Conservation (phyloP, 2,888 invertebrate genomes). For the Parthenolecanium corni region DNA sequence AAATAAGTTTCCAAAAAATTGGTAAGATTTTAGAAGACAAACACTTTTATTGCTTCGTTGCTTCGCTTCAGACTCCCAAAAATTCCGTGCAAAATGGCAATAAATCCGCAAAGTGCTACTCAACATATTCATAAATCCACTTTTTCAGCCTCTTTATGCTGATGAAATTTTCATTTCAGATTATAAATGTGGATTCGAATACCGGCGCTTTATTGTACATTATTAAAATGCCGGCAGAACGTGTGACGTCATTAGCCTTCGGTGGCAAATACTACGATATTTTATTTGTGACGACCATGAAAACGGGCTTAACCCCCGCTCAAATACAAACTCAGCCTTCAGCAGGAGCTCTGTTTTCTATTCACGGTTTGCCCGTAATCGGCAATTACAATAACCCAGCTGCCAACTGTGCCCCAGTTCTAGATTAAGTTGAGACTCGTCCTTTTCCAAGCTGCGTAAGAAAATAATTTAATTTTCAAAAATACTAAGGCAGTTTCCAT, state of each 20-base stretch:
- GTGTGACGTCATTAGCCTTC: constrained; percentile 57
- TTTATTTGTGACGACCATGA: constrained; percentile 55
- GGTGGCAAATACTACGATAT: constrained; percentile 54
- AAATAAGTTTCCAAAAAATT: too few species aligned
- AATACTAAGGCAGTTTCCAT: too few species aligned
- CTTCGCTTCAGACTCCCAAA: too few species aligned
- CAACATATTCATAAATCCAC: too few species aligned
- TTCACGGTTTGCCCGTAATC: constrained; percentile 40
- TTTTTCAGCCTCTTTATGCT: too few species aligned
- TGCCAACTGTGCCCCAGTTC: not conserved
- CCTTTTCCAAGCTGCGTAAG: too few species aligned
- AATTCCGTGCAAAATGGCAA: too few species aligned
- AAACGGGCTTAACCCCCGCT: constrained; percentile 39
- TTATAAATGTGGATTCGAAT: constrained; percentile 48
- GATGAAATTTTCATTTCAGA: constrained; percentile 44
- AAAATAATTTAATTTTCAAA: too few species aligned
- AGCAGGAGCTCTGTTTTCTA: constrained; percentile 42
- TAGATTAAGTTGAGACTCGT: too few species aligned
- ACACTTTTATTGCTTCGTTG: too few species aligned
- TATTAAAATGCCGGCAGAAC: constrained; percentile 48
- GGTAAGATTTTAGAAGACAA: not conserved
- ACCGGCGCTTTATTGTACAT: constrained; percentile 46
- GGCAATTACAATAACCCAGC: constrained; percentile 35
- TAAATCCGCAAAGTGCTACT: too few species aligned
- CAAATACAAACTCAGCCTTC: constrained; percentile 42